Percentiles rank a stretch among this genome's conserved stretches.
These are phyloP conservation scores for Hydrozoanthus gracilis DNA, from an alignment of 92 coral and sea anemone genomes.

Conservation along the genomic window DNA sequence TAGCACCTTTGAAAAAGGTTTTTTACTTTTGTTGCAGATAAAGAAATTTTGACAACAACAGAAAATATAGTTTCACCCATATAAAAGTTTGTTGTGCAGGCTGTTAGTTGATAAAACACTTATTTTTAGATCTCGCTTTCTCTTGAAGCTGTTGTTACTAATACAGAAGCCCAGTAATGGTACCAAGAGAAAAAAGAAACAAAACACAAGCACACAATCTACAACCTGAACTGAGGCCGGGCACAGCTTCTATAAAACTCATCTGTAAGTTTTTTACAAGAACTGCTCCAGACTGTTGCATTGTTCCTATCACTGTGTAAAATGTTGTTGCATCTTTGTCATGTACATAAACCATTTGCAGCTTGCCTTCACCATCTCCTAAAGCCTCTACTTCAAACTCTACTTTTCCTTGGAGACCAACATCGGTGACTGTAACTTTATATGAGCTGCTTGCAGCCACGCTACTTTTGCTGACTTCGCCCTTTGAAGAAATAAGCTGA, in stretches of 20 bases:
- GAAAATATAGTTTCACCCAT: too few species aligned
- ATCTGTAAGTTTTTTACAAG: conserved; percentile 27
- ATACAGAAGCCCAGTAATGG: too few species aligned
- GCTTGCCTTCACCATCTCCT: not conserved
- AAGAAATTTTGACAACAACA: too few species aligned
- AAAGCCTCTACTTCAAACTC: conserved; percentile 9
- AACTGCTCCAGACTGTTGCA: conserved; percentile 29
- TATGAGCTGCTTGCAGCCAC: not conserved
- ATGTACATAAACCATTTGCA: not conserved
- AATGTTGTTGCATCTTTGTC: not conserved
- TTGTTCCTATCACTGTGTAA: conserved; percentile 23
- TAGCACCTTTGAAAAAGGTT: too few species aligned
- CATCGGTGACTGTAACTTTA: conserved; percentile 10
- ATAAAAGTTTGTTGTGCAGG: too few species aligned
- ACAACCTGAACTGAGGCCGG: conserved; percentile 2
- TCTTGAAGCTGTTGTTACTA: too few species aligned
- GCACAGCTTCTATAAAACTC: conserved; percentile 14
- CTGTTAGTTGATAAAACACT: too few species aligned
- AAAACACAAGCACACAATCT: not conserved
- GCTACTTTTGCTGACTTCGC: not conserved
- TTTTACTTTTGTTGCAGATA: too few species aligned
- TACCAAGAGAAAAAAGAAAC: not conserved
- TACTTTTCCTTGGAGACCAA: conserved; percentile 10
- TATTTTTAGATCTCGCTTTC: too few species aligned
- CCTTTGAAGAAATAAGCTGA: not conserved